A percentile compares a stretch with the other conserved stretches of the same genome.
phyloP scores from a whole-genome alignment of 2,113 vertebrate genomes.

The Illadopsis cleaveri region DNA sequence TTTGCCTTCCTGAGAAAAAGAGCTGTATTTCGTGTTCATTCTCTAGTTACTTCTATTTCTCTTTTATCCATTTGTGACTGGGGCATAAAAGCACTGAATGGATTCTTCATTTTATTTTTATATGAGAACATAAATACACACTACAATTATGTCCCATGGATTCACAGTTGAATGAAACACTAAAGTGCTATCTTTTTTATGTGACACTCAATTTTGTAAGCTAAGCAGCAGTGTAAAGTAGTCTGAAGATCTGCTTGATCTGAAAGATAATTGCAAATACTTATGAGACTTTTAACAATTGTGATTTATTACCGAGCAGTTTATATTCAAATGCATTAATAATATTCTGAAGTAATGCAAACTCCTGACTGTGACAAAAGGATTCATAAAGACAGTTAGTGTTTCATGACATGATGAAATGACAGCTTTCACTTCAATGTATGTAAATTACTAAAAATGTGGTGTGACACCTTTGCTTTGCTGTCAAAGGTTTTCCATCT shows the following conservation, averaged over 20 bases:
- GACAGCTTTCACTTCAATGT: neutral
- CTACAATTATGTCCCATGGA: neutral
- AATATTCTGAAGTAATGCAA: neutral
- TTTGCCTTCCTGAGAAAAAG: neutral
- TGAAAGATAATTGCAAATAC: neutral
- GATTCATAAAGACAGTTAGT: neutral
- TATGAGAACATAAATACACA: neutral
- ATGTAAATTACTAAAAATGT: neutral
- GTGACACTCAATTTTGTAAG: neutral
- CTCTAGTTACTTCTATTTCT: neutral
- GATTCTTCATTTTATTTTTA: conserved; percentile 28
- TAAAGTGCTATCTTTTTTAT: neutral
- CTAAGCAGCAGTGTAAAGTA: neutral
- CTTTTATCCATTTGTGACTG: neutral
- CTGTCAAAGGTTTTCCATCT: neutral
- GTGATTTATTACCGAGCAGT: neutral
- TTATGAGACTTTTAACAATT: neutral
- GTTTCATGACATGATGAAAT: neutral
- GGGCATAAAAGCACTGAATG: neutral
- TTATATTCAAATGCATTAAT: neutral
- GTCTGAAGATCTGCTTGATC: neutral
- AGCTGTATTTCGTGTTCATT: neutral
- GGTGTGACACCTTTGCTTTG: neutral
- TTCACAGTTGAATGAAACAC: neutral
- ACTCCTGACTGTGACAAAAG: neutral